phyloP scores from a whole-genome alignment of 2,797 vertebrate species.

The Hyperoplus immaculatus region DNA sequence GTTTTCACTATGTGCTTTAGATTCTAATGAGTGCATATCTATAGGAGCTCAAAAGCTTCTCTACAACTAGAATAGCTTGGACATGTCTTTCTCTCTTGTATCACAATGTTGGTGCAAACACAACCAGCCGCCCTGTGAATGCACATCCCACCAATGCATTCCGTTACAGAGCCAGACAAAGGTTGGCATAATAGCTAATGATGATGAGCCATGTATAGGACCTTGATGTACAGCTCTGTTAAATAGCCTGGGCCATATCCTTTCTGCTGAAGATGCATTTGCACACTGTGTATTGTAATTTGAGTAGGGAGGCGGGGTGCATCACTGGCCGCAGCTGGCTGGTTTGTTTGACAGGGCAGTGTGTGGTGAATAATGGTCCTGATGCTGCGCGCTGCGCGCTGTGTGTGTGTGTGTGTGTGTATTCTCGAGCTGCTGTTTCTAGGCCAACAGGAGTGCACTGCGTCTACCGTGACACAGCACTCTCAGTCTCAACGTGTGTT shows the following conservation, averaged over 20 bases:
- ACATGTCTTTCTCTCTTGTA: neutral
- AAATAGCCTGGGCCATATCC: neutral
- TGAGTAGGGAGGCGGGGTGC: conserved; percentile 40
- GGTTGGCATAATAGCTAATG: neutral
- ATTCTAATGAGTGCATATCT: conserved; percentile 31
- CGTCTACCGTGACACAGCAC: conserved; percentile 76
- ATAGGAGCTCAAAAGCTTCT: conserved; percentile 20
- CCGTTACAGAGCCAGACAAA: conserved; percentile 2
- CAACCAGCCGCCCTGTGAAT: accelerated
- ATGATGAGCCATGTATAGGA: neutral
- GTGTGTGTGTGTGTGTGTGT: too few relatives aligned
- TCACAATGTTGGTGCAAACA: conserved; percentile 19
- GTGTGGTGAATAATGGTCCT: conserved; percentile 64
- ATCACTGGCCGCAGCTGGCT: conserved; percentile 33
- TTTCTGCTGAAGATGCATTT: conserved; percentile 31
- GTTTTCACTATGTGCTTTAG: conserved; percentile 4
- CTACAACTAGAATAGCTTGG: neutral
- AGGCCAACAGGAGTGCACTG: conserved; percentile 62
- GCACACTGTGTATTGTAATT: conserved; percentile 35
- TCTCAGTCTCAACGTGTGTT: conserved; percentile 60
- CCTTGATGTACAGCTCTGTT: neutral
- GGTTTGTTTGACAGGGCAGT: conserved; percentile 39
- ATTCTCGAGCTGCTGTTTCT: conserved; percentile 28
- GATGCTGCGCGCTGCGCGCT: conserved; percentile 50
- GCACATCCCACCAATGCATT: neutral